Evolutionary conservation across 2,113 vertebrate species (phyloP), one percentile per base, ranked within the genome.

Genomic region (Rhombomys opimus): DNA sequence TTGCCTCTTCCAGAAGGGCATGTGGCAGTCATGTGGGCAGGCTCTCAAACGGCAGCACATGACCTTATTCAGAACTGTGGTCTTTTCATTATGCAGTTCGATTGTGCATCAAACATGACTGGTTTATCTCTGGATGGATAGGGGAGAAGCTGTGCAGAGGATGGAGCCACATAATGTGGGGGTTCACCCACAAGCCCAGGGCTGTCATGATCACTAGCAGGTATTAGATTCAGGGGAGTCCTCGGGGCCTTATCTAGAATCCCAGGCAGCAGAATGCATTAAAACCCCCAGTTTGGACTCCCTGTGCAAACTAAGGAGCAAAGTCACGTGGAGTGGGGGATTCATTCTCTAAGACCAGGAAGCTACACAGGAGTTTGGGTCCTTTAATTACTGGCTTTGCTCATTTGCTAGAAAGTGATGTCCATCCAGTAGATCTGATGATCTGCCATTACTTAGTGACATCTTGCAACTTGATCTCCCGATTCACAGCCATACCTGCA

Each of bases 41-140:
- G 57, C 57, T 57, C 59, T 6, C 35, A 75, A 52, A 18, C 50
- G 20, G 41, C 41, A 38, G 54, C 61, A 9, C 1, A 5, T 8
- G 68, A 2, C 50, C 15, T 4, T 18, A 9, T 1, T 50, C 30
- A 27, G 63, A 76, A 52, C 67, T 3, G 4, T 17, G 41, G 41
- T n/a, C 89, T 7, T 41, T 20, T 18, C n/a, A 54, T 18, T 41
- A 38, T 20, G 32, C 22, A 22, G 8, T 50, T 91, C 15, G 25
- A 23, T 10, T 1, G 11, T 18, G 15, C 13, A n/a, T 41, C 38
- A 5, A 11, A 1, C 5, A 3, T 27, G 18, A 35, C 59, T 20
- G 90, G 22, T 52, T 67, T 54, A n/a, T 6, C 14, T 22, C 17
- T 27, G 38, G 65, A 20, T 22, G 23, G 52, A 30, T 57, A 67